These are phyloP conservation scores for Microplitis demolitor DNA, from an alignment of 1,140 invertebrate genomes.

Conservation along the genomic window DNA sequence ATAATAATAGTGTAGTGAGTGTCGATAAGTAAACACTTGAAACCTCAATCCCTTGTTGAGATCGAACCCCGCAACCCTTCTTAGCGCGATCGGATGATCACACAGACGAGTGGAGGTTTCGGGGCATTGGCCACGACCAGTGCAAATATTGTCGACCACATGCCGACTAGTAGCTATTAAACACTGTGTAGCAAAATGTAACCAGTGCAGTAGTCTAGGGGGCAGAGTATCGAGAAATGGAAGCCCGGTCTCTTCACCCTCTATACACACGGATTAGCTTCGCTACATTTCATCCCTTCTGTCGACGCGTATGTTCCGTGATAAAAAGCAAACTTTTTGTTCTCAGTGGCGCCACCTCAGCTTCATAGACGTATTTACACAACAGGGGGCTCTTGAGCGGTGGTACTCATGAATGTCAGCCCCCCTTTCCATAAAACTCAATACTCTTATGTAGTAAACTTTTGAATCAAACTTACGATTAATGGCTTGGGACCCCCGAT, in stretches of 20 bases:
- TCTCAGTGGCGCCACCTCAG: conserved; percentile 12
- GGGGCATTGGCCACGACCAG: not conserved
- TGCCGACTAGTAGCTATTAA: not conserved
- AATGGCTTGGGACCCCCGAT: not conserved
- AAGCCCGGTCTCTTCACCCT: not conserved
- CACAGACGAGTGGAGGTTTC: not conserved
- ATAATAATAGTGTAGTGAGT: not conserved
- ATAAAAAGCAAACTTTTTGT: conserved; percentile 15
- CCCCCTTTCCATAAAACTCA: not conserved
- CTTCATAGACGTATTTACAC: not conserved
- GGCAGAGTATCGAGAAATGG: not conserved
- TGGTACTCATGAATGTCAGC: not conserved
- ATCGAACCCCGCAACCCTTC: not conserved
- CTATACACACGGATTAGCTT: conserved; percentile 47
- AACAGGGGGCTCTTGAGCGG: not conserved
- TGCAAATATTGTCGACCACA: conserved; percentile 13
- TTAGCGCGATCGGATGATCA: conserved; percentile 13
- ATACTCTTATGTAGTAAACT: no score
- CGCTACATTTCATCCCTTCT: conserved; percentile 59
- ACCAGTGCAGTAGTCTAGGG: not conserved
- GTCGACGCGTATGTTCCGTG: conserved; percentile 53
- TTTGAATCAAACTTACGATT: not conserved
- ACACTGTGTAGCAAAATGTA: not conserved
- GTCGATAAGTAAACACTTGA: conserved; percentile 4
- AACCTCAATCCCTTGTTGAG: not conserved